Conservation (phyloP, 2,797 vertebrate genomes). For the Staurois parvus region DNA sequence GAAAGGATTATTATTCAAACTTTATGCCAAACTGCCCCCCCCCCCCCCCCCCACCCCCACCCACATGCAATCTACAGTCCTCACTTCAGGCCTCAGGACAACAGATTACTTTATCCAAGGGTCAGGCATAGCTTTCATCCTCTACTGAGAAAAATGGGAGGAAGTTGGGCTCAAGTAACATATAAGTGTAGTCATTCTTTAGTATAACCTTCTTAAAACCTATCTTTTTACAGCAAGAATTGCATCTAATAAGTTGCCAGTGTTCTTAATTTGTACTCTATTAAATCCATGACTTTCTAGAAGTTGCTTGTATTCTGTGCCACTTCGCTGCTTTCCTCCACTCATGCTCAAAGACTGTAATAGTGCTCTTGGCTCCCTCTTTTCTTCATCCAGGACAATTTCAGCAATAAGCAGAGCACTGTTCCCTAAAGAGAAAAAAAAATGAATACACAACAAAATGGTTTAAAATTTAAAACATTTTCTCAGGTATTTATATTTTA, state of each 20-base stretch:
- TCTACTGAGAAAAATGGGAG: neutral
- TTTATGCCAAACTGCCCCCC: neutral
- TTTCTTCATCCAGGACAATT: slow-evolving; percentile 80
- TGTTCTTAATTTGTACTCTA: slow-evolving; percentile 70
- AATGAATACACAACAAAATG: neutral
- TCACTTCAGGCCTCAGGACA: neutral
- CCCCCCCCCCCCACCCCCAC: too few relatives aligned
- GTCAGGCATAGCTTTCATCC: neutral
- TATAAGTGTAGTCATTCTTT: neutral
- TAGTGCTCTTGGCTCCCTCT: slow-evolving; percentile 72
- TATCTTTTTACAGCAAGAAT: slow-evolving; percentile 78
- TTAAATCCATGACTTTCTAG: slow-evolving; percentile 80
- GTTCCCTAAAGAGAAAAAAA: neutral
- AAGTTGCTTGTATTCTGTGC: slow-evolving; percentile 76
- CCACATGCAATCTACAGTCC: too few relatives aligned
- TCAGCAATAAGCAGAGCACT: slow-evolving; percentile 82
- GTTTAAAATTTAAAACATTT: neutral
- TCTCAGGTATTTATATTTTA: slow-evolving; percentile 65
- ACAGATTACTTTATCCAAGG: too few relatives aligned
- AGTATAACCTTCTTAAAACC: neutral
- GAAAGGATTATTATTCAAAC: too few relatives aligned
- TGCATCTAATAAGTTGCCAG: slow-evolving; percentile 79
- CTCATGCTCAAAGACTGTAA: slow-evolving; percentile 84
- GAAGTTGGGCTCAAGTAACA: neutral
- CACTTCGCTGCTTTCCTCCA: slow-evolving; percentile 79